Evolutionary conservation across 2,113 vertebrate genomes (phyloP), one percentile per base, ranked within the genome.

Genomic region (Anser brachyrhynchus): DNA sequence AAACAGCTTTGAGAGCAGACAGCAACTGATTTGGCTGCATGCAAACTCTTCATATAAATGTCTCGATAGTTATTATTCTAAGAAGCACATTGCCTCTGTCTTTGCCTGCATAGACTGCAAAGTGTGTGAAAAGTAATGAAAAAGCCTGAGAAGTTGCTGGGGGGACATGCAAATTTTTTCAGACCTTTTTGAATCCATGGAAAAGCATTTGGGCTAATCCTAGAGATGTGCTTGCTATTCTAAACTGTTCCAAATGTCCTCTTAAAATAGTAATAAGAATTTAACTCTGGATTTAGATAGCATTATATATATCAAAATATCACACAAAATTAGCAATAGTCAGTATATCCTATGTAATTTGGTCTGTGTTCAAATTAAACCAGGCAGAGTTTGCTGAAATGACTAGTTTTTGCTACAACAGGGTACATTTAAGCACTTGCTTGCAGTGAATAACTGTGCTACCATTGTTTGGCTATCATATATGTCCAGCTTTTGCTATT

Each of bases 21-120:
- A 91, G 81, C 28, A 87, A 94, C 61, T 64, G 87, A 92, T 64
- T 74, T 65, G 7, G 25, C 41, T 84, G 94, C 84, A 90, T 89
- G 57, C 77, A 92, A 93, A 82, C 49, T 89, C 7, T 0, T 89
- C 70, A 91, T 69, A 89, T 29, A 91, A 92, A 67, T 65, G 54
- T 78, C 70, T 41, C 73, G 57, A 89, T 69, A 91, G 91, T 75
- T 94, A 93, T 78, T 87, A 91, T 95, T 96, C 89, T 81, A 84
- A 93, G 94, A 67, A 94, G 79, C 73, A 84, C 83, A 77, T 71
- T 0, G 11, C 61, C 41, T 85, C 87, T 93, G 52, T 61, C 85
- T 84, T 84, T 71, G 70, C 89, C 84, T 93, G 54, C 49, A 72
- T 1, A 89, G 71, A 87, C 84, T 87, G 84, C 49, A 75, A 91